A percentile compares a stretch with the other conserved stretches of the same genome.
Conservation (phyloP, 2,888 invertebrate genomes). For the Penaeus monodon region DNA sequence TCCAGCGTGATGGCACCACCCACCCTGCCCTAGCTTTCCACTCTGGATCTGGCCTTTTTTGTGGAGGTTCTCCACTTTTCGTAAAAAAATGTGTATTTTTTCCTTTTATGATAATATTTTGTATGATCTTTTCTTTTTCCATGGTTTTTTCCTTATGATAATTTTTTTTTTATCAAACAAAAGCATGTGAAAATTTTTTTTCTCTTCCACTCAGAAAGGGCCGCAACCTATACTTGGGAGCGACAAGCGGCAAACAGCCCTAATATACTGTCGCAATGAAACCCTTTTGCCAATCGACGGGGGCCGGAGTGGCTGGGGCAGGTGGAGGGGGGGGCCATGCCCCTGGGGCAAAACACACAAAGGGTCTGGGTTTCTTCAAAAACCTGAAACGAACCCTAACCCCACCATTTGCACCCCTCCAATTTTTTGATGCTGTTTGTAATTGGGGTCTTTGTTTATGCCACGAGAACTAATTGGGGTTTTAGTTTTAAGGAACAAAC, state of each 20-base stretch:
- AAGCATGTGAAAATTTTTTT: too few species aligned
- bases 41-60: too few species aligned
- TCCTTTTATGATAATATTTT: too few species aligned
- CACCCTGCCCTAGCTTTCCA: too few species aligned
- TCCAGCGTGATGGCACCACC: constrained; percentile 61
- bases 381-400: constrained; percentile 78
- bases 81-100: too few species aligned
- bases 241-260: constrained; percentile 37
- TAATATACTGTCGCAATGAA: constrained; percentile 48
- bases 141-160: too few species aligned
- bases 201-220: too few species aligned
- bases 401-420: constrained; percentile 55
- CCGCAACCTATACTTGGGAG: constrained; percentile 42
- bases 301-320: constrained; percentile 9
- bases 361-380: constrained; percentile 76
- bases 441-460: constrained; percentile 35
- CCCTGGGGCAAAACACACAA: constrained; percentile 33
- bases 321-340: constrained; percentile 4
- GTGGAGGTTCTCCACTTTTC: too few species aligned
- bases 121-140: too few species aligned
- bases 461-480: not conserved
- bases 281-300: constrained; percentile 44
- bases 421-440: constrained; percentile 63
- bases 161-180: too few species aligned
- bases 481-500: too few species aligned